Evolutionary conservation across 2,888 invertebrate genomes (phyloP).

Genomic region (Calameuta pallipes): DNA sequence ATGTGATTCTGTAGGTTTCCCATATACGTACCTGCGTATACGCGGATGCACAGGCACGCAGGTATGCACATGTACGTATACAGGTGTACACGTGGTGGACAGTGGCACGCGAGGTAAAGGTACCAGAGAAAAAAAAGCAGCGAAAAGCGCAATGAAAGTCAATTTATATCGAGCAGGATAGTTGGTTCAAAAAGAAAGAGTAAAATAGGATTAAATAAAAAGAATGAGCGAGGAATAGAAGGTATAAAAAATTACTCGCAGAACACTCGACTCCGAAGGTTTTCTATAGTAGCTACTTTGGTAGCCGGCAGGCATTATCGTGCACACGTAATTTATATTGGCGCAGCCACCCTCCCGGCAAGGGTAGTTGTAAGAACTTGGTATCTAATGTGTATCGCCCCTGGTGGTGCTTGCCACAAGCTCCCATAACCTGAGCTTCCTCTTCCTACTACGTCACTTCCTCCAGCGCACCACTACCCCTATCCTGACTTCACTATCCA

Average conservation of each 20-base stretch:
- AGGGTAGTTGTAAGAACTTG: constrained; percentile 51
- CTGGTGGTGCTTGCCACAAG: constrained; percentile 46
- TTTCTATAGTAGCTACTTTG: background rate
- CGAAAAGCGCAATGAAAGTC: background rate
- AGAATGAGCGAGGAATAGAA: background rate
- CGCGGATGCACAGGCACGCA: too few relatives aligned
- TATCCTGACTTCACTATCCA: background rate
- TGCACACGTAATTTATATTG: constrained; percentile 48
- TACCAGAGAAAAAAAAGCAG: background rate
- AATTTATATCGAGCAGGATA: background rate
- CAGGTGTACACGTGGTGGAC: background rate
- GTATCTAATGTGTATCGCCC: constrained; percentile 55
- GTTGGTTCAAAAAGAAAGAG: background rate
- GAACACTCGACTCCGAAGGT: background rate
- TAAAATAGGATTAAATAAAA: background rate
- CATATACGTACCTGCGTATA: background rate
- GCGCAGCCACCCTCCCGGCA: constrained; percentile 32
- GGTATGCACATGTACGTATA: too few relatives aligned
- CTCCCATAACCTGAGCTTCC: constrained; percentile 39
- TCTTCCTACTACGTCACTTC: constrained; percentile 22
- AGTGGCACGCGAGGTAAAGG: background rate
- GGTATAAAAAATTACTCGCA: background rate
- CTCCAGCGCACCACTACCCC: constrained; percentile 13
- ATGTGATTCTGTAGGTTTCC: background rate
- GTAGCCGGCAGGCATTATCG: constrained; percentile 34